Evolutionary conservation across 1,140 invertebrate species (phyloP).

Genomic region (Neodiprion lecontei): DNA sequence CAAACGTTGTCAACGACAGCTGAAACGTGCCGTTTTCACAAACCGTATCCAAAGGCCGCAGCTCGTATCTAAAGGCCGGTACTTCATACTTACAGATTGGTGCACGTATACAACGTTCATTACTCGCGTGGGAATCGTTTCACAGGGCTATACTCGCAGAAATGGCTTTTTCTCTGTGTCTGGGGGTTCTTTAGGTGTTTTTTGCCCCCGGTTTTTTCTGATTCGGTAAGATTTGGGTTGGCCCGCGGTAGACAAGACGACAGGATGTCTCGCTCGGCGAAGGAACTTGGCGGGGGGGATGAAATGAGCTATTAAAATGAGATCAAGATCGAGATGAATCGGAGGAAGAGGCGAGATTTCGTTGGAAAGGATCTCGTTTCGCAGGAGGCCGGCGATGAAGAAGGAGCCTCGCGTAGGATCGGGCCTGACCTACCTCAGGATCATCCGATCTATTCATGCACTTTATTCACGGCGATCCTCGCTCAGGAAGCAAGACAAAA

Average conservation of each 20-base stretch:
- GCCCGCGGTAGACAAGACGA: not conserved
- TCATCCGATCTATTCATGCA: slow-evolving; percentile 62
- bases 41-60: too few species aligned
- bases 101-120: too few species aligned
- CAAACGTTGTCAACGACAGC: too few species aligned
- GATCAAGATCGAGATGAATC: slow-evolving; percentile 7
- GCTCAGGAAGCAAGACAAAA: slow-evolving; percentile 62
- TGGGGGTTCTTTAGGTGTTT: too few species aligned
- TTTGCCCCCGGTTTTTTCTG: not conserved
- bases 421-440: slow-evolving; percentile 60
- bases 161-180: too few species aligned
- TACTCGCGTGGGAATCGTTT: too few species aligned
- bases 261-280: not conserved
- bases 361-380: slow-evolving; percentile 7
- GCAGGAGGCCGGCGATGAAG: not conserved
- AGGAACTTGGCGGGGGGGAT: not conserved
- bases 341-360: not conserved
- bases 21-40: too few species aligned
- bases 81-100: too few species aligned
- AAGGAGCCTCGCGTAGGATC: not conserved
- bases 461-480: slow-evolving; percentile 52
- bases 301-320: slow-evolving; percentile 5
- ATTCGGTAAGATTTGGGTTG: not conserved
- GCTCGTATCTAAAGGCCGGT: too few species aligned
- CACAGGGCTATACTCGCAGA: too few species aligned